These are phyloP conservation scores for Sepiola atlantica DNA, from an alignment of 2,888 invertebrate species.

Conservation along the genomic window DNA sequence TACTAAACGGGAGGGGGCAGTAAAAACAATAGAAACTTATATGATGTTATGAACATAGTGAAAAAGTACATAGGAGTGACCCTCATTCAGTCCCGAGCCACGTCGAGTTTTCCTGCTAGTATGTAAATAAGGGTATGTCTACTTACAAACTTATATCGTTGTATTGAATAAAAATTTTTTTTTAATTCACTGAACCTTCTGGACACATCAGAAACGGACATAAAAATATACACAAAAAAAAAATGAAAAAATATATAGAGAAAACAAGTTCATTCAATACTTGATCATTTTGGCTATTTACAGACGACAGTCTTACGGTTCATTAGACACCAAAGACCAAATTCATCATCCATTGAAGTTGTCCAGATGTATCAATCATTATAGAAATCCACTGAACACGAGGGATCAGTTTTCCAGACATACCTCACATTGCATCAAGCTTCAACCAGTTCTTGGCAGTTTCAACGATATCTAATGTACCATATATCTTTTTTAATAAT, in stretches of 20 bases:
- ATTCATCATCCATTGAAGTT: too few relatives aligned
- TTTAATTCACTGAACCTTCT: too few relatives aligned
- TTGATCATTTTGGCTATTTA: not conserved
- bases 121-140: not conserved
- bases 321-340: not conserved
- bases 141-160: not conserved
- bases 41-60: too few relatives aligned
- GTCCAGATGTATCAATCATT: not conserved
- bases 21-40: too few relatives aligned
- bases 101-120: not conserved
- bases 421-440: not conserved
- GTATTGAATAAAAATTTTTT: too few relatives aligned
- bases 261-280: not conserved
- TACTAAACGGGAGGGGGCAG: too few relatives aligned
- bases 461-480: too few relatives aligned
- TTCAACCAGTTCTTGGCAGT: too few relatives aligned
- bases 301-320: not conserved
- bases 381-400: not conserved
- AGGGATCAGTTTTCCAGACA: not conserved
- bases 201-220: too few relatives aligned
- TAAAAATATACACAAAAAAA: not conserved
- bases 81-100: too few relatives aligned
- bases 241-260: not conserved
- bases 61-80: too few relatives aligned
- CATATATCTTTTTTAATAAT: too few relatives aligned